Evolutionary conservation across 2,113 vertebrate genomes (phyloP).

Genomic region (Saguinus midas): DNA sequence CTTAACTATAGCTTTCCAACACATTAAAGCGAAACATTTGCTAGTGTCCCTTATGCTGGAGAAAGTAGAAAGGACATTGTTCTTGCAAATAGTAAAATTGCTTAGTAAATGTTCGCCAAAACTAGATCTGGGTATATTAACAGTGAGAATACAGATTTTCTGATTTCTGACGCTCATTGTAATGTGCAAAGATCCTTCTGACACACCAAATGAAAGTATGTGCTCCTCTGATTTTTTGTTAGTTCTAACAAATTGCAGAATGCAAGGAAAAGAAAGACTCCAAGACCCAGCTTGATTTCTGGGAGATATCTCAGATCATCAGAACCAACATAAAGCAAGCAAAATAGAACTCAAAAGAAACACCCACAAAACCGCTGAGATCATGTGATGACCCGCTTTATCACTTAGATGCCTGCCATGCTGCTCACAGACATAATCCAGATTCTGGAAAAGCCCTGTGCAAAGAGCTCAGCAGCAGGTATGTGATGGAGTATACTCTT

Average conservation of each 20-base stretch:
- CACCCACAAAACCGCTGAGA: neutral
- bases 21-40: conserved; percentile 39
- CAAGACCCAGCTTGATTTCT: neutral
- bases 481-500: neutral
- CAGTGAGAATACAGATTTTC: neutral
- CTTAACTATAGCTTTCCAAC: neutral
- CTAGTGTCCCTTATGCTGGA: neutral
- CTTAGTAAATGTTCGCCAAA: neutral
- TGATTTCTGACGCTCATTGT: neutral
- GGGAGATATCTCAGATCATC: neutral
- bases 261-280: neutral
- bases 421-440: neutral
- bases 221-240: neutral
- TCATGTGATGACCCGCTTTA: neutral
- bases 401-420: neutral
- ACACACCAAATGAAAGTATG: neutral
- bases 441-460: neutral
- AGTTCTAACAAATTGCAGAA: neutral
- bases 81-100: neutral
- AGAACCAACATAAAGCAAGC: neutral
- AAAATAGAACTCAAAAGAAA: neutral
- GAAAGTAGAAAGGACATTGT: neutral
- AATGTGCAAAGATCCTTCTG: neutral
- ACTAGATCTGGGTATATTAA: neutral
- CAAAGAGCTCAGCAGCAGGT: neutral